Evolutionary conservation across 1,140 invertebrate species (phyloP), one percentile per base, ranked within the genome.

Genomic region (Cyphomyrmex costatus): DNA sequence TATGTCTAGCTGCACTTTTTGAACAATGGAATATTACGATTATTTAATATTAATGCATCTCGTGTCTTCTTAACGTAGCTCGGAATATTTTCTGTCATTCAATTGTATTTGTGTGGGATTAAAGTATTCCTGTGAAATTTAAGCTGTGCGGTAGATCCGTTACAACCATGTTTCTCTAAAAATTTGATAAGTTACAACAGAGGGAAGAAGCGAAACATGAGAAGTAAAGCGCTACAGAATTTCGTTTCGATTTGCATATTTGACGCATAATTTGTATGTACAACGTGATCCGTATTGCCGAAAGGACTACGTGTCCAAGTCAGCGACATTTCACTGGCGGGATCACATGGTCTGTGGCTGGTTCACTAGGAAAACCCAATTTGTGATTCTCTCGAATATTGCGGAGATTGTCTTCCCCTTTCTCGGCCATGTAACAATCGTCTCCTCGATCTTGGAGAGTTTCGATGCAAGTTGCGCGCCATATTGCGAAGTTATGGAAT

Each of bases 281-380:
- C 85, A 58, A 58, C 63, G 30, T 46, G 70, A 84, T 65, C 58
- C 16, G 12, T 33, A 65, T 16, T 56, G 58, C 84, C 63, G 70
- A 73, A 88, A 79, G 86, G 68, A 56, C 49, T 88, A 56, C 71
- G 19, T 46, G 86, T 71, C n/a, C 70, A 77, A 88, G 86, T 88
- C 76, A 61, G 65, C 30, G 24, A 66, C 53, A 61, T 66, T 66
- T 58, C 79, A 51, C 30, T 53, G 79, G 73, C n/a, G 14, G 51
- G 53, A 65, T 85, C 65, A 36, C 58, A 87, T 61, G 71, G 46
- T 82, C 65, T 42, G 58, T 6, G 58, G 63, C 53, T 63, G 65
- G 30, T 53, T 27, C 49, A 24, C 12, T 21, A 6, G 58, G 66
- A 85, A 85, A 88, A 65, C 16, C 58, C 66, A 78, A 85, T 89